Evolutionary conservation across 2,113 vertebrate species (phyloP).

Genomic region (Asarcornis scutulata): DNA sequence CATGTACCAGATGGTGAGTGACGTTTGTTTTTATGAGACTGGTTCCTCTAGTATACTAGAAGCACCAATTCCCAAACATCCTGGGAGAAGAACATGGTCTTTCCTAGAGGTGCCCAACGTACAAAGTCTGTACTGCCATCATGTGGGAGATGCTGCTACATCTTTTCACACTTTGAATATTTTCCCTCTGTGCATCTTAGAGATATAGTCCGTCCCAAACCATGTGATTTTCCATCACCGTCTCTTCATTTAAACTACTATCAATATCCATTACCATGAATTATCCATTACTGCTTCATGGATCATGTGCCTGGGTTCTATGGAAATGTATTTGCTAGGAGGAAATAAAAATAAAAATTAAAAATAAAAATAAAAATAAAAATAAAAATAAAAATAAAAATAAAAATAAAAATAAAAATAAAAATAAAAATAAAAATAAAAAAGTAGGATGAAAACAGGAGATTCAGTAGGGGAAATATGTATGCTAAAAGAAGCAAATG

Average conservation of each 20-base stretch:
- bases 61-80: background rate
- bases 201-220: background rate
- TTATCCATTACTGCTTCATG: background rate
- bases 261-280: background rate
- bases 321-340: background rate
- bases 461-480: background rate
- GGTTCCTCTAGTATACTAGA: background rate
- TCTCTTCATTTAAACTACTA: background rate
- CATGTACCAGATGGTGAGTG: fast-evolving
- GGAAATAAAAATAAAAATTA: background rate
- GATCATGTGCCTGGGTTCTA: background rate
- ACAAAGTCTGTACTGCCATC: background rate
- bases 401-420: background rate
- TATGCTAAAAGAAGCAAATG: background rate
- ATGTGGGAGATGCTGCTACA: background rate
- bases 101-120: background rate
- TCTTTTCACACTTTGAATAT: background rate
- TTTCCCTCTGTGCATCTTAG: background rate
- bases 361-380: background rate
- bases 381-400: background rate
- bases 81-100: background rate
- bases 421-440: background rate
- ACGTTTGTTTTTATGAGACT: background rate
- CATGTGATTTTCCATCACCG: background rate
- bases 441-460: background rate